phyloP scores from a whole-genome alignment of 2,888 invertebrate genomes.

The Parnassius apollo region DNA sequence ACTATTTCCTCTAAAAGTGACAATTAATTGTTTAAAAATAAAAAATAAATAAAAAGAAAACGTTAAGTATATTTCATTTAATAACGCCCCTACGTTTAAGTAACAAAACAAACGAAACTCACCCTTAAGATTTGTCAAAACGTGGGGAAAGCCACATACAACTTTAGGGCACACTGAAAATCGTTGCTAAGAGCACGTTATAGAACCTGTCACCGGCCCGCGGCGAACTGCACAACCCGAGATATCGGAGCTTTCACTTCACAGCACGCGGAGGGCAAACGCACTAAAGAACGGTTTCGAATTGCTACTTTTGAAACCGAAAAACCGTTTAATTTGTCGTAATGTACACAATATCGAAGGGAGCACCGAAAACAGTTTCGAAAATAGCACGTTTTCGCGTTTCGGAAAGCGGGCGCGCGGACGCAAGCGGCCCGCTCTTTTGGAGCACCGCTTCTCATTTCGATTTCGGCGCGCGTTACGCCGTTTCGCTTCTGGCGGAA shows the following conservation, averaged over 20 bases:
- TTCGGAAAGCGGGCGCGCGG: conserved; percentile 25
- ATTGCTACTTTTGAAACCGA: background rate
- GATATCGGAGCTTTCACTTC: conserved; percentile 11
- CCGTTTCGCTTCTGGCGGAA: conserved; percentile 48
- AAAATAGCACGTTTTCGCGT: conserved; percentile 20
- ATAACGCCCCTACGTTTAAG: background rate
- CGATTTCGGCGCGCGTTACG: conserved; percentile 37
- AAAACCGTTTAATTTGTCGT: background rate
- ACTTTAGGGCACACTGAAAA: conserved; percentile 11
- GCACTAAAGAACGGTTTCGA: background rate
- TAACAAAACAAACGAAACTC: background rate
- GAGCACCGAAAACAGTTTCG: conserved; percentile 18
- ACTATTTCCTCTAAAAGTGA: too few relatives aligned
- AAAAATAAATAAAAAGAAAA: too few relatives aligned
- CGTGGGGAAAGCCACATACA: background rate
- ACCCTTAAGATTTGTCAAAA: background rate
- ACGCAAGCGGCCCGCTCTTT: conserved; percentile 38
- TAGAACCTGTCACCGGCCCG: conserved; percentile 4
- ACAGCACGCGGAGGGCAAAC: background rate
- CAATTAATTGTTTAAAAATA: too few relatives aligned
- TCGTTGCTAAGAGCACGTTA: background rate
- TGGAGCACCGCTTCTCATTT: conserved; percentile 43
- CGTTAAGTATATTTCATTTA: too few relatives aligned
- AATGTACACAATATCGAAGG: background rate
- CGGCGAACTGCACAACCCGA: conserved; percentile 4